Evolutionary conservation across 2,888 invertebrate species (phyloP).

Genomic region (Augiades crinisus): DNA sequence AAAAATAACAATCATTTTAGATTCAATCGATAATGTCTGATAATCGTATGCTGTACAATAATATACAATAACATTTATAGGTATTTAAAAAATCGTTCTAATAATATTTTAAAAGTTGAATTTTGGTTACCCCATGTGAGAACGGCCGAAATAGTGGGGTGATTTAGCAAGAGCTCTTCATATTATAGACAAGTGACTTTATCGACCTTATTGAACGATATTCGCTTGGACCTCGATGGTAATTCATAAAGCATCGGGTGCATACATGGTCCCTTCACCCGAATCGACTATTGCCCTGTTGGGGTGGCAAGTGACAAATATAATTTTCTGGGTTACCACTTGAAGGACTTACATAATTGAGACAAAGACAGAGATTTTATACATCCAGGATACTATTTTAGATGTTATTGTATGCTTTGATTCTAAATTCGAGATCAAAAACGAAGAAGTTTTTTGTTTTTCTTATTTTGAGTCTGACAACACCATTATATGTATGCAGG

Average conservation of each 20-base stretch:
- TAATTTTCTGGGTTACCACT: neutral
- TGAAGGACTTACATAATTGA: neutral
- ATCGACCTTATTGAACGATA: neutral
- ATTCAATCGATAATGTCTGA: no score
- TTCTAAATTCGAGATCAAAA: neutral
- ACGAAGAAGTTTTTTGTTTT: neutral
- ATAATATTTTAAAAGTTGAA: no score
- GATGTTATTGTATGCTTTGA: neutral
- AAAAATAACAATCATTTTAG: no score
- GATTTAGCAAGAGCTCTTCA: neutral
- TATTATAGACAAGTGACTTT: conserved; percentile 12
- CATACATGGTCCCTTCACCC: neutral
- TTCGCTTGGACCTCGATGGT: neutral
- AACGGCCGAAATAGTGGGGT: neutral
- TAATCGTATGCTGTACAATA: no score
- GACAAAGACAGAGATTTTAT: neutral
- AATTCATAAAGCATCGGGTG: neutral
- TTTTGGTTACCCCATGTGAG: neutral
- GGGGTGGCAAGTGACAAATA: no score
- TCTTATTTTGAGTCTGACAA: neutral
- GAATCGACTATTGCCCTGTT: no score
- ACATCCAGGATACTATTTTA: neutral
- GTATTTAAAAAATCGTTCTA: no score
- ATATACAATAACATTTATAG: no score
- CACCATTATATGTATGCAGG: no score